Conservation (phyloP, 23 tunicate genomes). For the Phallusia fumigata region DNA sequence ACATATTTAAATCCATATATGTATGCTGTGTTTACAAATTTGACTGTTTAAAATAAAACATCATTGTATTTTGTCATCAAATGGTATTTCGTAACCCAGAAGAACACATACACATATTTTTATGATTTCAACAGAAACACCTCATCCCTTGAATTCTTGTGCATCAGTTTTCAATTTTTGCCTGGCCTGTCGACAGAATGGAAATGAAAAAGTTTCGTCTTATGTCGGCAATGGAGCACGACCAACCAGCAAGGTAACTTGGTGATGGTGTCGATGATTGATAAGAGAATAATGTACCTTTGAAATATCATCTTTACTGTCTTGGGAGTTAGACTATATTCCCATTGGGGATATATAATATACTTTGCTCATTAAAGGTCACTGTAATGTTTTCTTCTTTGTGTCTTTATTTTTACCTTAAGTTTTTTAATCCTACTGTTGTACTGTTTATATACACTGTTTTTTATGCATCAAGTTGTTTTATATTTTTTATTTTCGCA, state of each 20-base stretch:
- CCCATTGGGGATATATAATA: neutral
- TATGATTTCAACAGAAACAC: slow-evolving; percentile 39
- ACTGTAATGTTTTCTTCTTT: too few species aligned
- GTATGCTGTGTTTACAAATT: too few species aligned
- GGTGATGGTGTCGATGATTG: neutral
- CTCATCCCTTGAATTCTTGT: slow-evolving; percentile 66
- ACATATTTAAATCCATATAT: too few species aligned
- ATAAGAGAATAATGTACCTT: too few species aligned
- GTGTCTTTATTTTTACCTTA: too few species aligned
- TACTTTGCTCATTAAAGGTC: too few species aligned
- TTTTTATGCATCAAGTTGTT: neutral
- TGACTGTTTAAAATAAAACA: too few species aligned
- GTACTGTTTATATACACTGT: neutral
- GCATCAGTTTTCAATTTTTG: slow-evolving; percentile 63
- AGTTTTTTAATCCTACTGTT: too few species aligned
- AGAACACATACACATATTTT: too few species aligned
- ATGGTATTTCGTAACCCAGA: too few species aligned
- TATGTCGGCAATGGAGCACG: slow-evolving; percentile 26
- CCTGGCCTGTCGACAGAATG: slow-evolving; percentile 60
- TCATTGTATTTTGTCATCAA: too few species aligned
- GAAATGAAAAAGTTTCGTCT: slow-evolving; percentile 27
- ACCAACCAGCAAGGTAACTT: slow-evolving; percentile 1
- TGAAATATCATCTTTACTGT: too few species aligned
- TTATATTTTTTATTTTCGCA: neutral
- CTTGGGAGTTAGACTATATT: neutral